These are phyloP conservation scores for Heliconius charithonia DNA, from an alignment of 2,888 invertebrate species.

Conservation along the genomic window DNA sequence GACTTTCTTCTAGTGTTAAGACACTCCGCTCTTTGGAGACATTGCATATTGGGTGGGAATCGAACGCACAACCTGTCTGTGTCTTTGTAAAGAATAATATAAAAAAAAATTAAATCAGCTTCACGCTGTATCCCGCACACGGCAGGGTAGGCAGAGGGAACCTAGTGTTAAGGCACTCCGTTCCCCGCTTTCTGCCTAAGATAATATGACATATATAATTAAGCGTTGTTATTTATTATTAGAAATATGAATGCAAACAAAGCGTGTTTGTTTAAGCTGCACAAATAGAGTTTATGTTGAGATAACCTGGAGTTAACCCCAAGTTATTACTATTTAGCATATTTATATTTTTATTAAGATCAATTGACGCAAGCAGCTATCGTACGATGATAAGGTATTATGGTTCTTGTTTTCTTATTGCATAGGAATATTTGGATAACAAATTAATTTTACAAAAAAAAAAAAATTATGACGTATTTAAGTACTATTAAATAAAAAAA, in stretches of 20 bases:
- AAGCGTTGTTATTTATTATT: constrained; percentile 26
- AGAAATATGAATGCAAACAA: constrained; percentile 9
- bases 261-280: constrained; percentile 1
- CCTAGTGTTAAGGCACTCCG: too few relatives aligned
- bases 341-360: constrained; percentile 19
- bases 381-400: constrained; percentile 4
- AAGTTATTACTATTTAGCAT: constrained; percentile 40
- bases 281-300: constrained; percentile 22
- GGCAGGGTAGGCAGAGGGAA: too few relatives aligned
- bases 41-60: too few relatives aligned
- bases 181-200: too few relatives aligned
- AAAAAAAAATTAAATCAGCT: too few relatives aligned
- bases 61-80: too few relatives aligned
- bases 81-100: too few relatives aligned
- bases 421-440: not conserved
- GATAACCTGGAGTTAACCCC: constrained; percentile 39
- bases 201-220: constrained; percentile 1
- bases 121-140: too few relatives aligned
- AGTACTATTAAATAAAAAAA: not conserved
- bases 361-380: constrained; percentile 35
- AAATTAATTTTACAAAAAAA: not conserved
- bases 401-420: not conserved
- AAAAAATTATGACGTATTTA: not conserved
- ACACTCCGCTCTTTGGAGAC: too few relatives aligned
- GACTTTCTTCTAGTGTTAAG: too few relatives aligned